phyloP scores from a whole-genome alignment of 1,140 invertebrate genomes.

The Ruditapes philippinarum region DNA sequence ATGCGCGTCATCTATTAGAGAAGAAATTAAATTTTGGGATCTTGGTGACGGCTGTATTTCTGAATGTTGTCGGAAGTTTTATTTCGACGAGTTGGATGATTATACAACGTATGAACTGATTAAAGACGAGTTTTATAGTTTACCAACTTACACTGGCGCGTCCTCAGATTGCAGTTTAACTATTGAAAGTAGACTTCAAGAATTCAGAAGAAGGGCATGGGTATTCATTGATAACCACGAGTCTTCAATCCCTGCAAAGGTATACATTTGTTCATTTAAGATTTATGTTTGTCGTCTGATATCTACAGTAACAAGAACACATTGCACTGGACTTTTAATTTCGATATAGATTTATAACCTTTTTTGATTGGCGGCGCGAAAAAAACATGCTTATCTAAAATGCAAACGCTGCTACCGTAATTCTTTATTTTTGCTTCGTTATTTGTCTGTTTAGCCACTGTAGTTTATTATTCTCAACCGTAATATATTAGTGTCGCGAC shows the following conservation, averaged over 20 bases:
- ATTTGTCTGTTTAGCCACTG: too few species aligned
- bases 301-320: too few species aligned
- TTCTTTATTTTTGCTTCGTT: too few species aligned
- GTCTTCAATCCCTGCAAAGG: slow-evolving; percentile 47
- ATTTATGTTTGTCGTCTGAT: too few species aligned
- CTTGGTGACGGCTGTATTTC: slow-evolving; percentile 43
- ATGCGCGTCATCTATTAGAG: slow-evolving; percentile 9
- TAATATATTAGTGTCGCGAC: too few species aligned
- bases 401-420: too few species aligned
- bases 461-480: too few species aligned
- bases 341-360: too few species aligned
- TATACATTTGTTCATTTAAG: not conserved
- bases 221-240: slow-evolving; percentile 55
- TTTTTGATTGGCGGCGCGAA: too few species aligned
- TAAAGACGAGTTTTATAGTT: slow-evolving; percentile 60
- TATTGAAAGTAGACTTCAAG: not conserved
- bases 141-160: slow-evolving; percentile 1
- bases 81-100: slow-evolving; percentile 47
- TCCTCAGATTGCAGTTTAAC: not conserved
- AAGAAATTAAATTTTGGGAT: slow-evolving; percentile 55
- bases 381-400: too few species aligned
- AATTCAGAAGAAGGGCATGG: slow-evolving; percentile 40
- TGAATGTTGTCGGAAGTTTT: slow-evolving; percentile 57
- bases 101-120: slow-evolving; percentile 50
- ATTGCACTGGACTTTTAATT: too few species aligned